Percentiles rank a stretch among this genome's conserved stretches.
Conservation (phyloP, 2,888 invertebrate genomes). For the Volucella inflata region DNA sequence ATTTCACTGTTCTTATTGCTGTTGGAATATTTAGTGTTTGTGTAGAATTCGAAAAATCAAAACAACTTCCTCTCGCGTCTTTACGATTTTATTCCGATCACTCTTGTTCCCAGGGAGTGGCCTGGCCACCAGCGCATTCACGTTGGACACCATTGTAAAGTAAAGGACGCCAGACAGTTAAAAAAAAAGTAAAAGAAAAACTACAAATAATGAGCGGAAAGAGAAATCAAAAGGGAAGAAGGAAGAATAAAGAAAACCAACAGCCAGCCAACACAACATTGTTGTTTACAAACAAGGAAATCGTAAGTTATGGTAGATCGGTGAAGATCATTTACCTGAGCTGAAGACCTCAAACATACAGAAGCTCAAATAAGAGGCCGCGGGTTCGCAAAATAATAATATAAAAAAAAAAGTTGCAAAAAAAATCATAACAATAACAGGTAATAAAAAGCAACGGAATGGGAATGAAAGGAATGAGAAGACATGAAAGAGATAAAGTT, state of each 20-base stretch:
- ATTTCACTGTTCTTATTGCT: background rate
- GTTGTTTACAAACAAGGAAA: constrained; percentile 77
- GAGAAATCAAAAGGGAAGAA: constrained; percentile 22
- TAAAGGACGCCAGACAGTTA: constrained; percentile 52
- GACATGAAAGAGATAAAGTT: constrained; percentile 25
- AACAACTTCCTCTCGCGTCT: constrained; percentile 73
- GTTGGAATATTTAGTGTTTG: constrained; percentile 2
- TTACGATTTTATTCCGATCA: constrained; percentile 50
- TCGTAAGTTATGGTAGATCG: constrained; percentile 76
- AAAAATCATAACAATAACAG: constrained; percentile 54
- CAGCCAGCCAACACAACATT: constrained; percentile 35
- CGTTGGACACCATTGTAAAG: constrained; percentile 51
- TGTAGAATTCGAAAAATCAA: constrained; percentile 63
- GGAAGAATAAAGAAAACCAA: background rate
- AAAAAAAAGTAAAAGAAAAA: constrained; percentile 39
- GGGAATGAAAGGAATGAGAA: constrained; percentile 10
- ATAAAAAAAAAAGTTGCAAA: constrained; percentile 5
- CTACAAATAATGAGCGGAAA: constrained; percentile 52
- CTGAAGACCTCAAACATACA: constrained; percentile 15
- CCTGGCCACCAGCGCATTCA: constrained; percentile 4
- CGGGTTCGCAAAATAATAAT: constrained; percentile 27
- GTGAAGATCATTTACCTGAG: constrained; percentile 67
- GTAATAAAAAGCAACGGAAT: constrained; percentile 68
- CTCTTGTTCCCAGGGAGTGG: constrained; percentile 35
- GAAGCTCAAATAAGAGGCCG: constrained; percentile 28